Percentiles rank a stretch among this genome's conserved stretches.
phyloP scores from a whole-genome alignment of 2,113 vertebrate genomes.

The Otis tarda region DNA sequence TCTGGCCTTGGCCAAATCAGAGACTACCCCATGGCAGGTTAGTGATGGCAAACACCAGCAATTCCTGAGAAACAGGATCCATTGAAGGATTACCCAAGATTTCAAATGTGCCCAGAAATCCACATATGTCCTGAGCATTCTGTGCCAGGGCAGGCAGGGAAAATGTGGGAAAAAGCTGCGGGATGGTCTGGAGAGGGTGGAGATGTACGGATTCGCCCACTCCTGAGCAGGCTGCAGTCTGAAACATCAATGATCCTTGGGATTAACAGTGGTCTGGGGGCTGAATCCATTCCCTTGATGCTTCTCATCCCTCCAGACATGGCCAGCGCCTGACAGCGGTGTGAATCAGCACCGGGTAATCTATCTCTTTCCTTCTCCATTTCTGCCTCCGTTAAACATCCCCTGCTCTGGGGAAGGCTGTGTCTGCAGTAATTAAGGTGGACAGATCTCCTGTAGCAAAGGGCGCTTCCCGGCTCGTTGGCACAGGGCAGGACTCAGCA shows the following conservation, averaged over 20 bases:
- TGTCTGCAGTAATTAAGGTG: not conserved
- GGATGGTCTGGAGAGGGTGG: not conserved
- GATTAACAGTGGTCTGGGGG: accelerated
- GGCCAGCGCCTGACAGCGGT: not conserved
- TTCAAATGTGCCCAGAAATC: not conserved
- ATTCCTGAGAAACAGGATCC: not conserved
- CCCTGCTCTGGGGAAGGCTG: not conserved
- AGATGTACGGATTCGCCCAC: not conserved
- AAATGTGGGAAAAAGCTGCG: not conserved
- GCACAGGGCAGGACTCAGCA: not conserved
- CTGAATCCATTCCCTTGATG: not conserved
- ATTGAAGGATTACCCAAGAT: not conserved
- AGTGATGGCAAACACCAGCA: accelerated
- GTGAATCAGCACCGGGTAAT: not conserved
- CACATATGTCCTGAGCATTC: not conserved
- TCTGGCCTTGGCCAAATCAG: not conserved
- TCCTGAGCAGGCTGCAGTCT: not conserved
- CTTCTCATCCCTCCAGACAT: not conserved
- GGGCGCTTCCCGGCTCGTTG: not conserved
- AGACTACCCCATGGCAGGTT: accelerated
- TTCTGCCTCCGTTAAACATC: not conserved
- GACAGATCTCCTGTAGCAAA: not conserved
- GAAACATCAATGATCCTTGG: accelerated
- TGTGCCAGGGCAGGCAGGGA: not conserved
- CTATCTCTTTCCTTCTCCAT: constrained; percentile 3